Conservation (phyloP, 1,140 invertebrate genomes). For the Drosophila mauritiana region DNA sequence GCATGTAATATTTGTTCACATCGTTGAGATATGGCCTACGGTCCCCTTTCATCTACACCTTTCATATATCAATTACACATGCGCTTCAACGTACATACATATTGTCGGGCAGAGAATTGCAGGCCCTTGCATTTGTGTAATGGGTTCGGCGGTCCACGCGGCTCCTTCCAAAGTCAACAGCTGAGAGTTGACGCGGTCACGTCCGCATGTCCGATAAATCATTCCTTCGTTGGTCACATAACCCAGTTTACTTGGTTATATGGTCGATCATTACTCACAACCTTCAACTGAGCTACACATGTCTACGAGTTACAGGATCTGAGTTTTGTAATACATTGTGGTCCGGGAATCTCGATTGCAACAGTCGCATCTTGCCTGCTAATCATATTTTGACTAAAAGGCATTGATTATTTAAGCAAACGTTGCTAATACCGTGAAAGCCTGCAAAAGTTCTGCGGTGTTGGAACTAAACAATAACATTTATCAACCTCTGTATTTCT, state of each 20-base stretch:
- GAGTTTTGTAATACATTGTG: constrained; percentile 29
- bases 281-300: constrained; percentile 3
- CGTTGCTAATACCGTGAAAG: constrained; percentile 10
- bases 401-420: constrained; percentile 16
- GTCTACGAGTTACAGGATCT: constrained; percentile 17
- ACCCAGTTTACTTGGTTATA: constrained; percentile 17
- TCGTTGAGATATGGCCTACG: constrained; percentile 35
- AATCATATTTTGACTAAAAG: constrained; percentile 4
- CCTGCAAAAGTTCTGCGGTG: constrained; percentile 18
- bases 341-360: constrained; percentile 33
- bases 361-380: constrained; percentile 2
- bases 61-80: constrained; percentile 44
- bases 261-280: constrained; percentile 17
- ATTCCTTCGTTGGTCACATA: constrained; percentile 12
- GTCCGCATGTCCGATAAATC: constrained; percentile 32
- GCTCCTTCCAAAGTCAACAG: constrained; percentile 10
- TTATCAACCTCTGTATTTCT: constrained; percentile 49
- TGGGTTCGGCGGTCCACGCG: constrained; percentile 12
- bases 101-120: constrained; percentile 12
- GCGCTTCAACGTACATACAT: constrained; percentile 14
- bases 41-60: constrained; percentile 38
- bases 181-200: constrained; percentile 15
- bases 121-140: constrained; percentile 30
- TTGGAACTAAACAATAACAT: constrained; percentile 29
- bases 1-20: constrained; percentile 44